Conservation (phyloP, 2,797 vertebrate species). For the Pempheris klunzingeri region DNA sequence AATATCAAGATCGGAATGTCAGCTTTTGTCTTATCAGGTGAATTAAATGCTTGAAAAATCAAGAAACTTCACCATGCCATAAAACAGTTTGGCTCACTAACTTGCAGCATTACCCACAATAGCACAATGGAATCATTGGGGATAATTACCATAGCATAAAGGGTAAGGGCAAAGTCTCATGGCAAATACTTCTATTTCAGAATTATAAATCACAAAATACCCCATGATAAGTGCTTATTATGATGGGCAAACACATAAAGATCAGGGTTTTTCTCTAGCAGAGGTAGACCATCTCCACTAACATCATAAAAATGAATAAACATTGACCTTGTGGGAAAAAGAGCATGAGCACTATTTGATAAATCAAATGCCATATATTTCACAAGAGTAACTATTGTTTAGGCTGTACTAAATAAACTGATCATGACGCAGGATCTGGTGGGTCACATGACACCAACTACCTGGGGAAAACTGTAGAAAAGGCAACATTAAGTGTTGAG, state of each 20-base stretch:
- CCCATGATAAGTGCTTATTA: background rate
- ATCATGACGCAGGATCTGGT: no score
- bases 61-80: background rate
- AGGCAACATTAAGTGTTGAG: background rate
- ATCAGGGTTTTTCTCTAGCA: background rate
- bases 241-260: background rate
- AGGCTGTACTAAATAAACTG: background rate
- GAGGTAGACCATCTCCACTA: background rate
- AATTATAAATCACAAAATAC: background rate
- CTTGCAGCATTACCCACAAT: no score
- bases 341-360: background rate
- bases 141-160: background rate
- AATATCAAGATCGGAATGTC: background rate
- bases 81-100: background rate
- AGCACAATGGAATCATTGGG: no score
- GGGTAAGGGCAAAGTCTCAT: background rate
- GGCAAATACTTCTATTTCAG: background rate
- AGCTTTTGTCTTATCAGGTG: background rate
- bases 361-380: background rate
- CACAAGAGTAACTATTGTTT: background rate
- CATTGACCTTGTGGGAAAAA: background rate
- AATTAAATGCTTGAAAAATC: slow-evolving; percentile 7
- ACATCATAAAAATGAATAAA: background rate
- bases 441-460: no score
- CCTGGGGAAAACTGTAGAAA: no score